Conservation (phyloP, 1,140 invertebrate species). For the Trinorchestia longiramus region DNA sequence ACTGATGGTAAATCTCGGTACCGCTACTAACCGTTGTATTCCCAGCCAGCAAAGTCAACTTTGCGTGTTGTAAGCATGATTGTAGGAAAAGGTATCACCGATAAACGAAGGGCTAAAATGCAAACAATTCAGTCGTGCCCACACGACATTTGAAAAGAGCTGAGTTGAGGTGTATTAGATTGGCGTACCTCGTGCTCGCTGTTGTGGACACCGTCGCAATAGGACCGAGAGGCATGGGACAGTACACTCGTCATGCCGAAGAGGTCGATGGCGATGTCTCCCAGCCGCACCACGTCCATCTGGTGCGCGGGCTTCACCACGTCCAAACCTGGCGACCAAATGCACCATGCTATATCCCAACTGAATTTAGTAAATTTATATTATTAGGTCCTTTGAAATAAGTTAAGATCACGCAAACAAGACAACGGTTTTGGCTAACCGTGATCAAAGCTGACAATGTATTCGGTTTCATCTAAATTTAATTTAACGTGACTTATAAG, state of each 20-base stretch:
- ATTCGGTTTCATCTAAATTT: background rate
- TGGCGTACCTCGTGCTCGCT: conserved; percentile 63
- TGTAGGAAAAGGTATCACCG: too few species aligned
- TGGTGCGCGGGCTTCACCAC: conserved; percentile 78
- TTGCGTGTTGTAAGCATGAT: too few species aligned
- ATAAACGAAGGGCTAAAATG: background rate
- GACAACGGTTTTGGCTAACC: too few species aligned
- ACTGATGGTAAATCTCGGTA: too few species aligned
- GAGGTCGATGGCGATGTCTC: conserved; percentile 81
- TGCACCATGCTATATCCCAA: background rate
- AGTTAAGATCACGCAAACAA: too few species aligned
- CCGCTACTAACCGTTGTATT: too few species aligned
- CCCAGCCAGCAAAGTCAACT: too few species aligned
- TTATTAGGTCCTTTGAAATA: background rate
- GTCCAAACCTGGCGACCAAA: conserved; percentile 66
- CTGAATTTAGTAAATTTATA: background rate
- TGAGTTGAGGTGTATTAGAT: background rate
- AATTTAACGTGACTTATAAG: background rate
- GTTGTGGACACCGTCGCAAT: conserved; percentile 72
- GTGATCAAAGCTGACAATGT: background rate
- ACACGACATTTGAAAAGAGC: background rate
- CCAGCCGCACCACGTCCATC: conserved; percentile 82
- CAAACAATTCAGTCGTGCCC: background rate
- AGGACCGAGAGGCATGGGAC: conserved; percentile 84
- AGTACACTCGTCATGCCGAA: conserved; percentile 84